phyloP scores from a whole-genome alignment of 2,888 invertebrate genomes.

The Stenchaetothrips biformis region DNA sequence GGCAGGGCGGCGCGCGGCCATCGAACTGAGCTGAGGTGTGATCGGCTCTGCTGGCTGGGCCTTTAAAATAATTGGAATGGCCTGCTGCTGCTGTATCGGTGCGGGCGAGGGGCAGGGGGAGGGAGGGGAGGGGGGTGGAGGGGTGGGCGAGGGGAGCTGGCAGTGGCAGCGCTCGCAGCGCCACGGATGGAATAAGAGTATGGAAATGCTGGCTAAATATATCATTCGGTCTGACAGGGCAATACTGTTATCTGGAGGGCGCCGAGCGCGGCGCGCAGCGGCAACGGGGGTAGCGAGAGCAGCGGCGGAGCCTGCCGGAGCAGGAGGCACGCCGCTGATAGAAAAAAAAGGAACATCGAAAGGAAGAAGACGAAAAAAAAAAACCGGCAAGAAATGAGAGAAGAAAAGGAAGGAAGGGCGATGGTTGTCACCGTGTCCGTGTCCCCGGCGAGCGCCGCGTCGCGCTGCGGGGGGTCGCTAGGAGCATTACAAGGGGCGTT shows the following conservation, averaged over 20 bases:
- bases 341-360: constrained; percentile 37
- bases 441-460: background rate
- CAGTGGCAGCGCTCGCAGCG: constrained; percentile 41
- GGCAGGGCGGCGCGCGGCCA: constrained; percentile 29
- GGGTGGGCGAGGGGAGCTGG: background rate
- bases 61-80: constrained; percentile 37
- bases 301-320: constrained; percentile 31
- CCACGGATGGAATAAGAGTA: constrained; percentile 47
- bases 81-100: constrained; percentile 16
- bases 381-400: background rate
- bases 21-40: constrained; percentile 27
- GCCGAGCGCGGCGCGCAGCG: constrained; percentile 55
- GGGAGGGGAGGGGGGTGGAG: constrained; percentile 33
- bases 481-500: too few species aligned
- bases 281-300: constrained; percentile 47
- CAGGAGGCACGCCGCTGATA: constrained; percentile 39
- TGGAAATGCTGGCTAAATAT: constrained; percentile 85
- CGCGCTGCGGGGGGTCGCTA: too few species aligned
- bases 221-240: constrained; percentile 83
- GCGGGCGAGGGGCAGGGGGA: constrained; percentile 30
- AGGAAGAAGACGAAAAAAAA: constrained; percentile 33
- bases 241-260: constrained; percentile 75
- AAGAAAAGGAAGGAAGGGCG: constrained; percentile 37
- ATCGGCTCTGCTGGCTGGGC: constrained; percentile 32
- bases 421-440: constrained; percentile 32